phyloP scores from a whole-genome alignment of 2,888 invertebrate genomes.

The Mythimna vitellina region DNA sequence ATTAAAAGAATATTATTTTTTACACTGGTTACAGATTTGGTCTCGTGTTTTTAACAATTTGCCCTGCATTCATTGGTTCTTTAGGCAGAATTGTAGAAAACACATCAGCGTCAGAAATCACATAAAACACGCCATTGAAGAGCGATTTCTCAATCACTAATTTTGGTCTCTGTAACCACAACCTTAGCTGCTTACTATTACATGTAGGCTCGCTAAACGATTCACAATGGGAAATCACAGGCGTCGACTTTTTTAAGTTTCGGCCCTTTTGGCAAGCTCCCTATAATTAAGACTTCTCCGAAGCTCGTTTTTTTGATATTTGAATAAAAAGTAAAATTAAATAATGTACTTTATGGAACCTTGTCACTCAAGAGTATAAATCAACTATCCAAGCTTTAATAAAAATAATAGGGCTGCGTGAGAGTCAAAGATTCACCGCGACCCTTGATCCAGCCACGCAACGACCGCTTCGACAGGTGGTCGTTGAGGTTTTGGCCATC shows the following conservation, averaged over 20 bases:
- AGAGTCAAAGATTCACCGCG: too few species aligned
- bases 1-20: too few species aligned
- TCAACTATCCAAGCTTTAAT: not conserved
- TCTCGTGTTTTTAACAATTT: too few species aligned
- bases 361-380: not conserved
- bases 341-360: conserved; percentile 15
- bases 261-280: conserved; percentile 46
- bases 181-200: conserved; percentile 40
- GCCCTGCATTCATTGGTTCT: not conserved
- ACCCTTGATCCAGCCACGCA: too few species aligned
- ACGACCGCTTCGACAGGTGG: too few species aligned
- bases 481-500: too few species aligned
- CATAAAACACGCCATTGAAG: not conserved
- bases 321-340: conserved; percentile 19
- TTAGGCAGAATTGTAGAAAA: not conserved
- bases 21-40: too few species aligned
- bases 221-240: conserved; percentile 58
- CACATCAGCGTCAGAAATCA: not conserved
- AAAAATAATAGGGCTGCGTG: too few species aligned
- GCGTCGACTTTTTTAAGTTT: conserved; percentile 32
- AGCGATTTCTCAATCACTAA: conserved; percentile 27
- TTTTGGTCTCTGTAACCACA: not conserved
- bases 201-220: conserved; percentile 60
- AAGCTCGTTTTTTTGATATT: conserved; percentile 24
- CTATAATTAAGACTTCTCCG: conserved; percentile 45